Evolutionary conservation across 2,797 vertebrate species (phyloP), one percentile per base, ranked within the genome.

Genomic region (Neosilurus hyrtlii): DNA sequence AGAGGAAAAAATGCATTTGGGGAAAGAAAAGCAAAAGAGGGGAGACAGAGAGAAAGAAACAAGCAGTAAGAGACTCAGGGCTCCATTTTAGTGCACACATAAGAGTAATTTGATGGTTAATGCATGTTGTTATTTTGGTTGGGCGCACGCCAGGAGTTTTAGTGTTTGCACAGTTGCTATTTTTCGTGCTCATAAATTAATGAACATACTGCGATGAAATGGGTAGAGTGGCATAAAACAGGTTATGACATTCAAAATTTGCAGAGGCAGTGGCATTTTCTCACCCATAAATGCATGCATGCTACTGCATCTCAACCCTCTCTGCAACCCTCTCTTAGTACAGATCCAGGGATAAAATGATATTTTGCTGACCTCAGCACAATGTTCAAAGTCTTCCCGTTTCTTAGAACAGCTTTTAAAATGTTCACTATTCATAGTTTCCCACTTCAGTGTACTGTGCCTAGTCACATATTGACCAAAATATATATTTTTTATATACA

Each of bases 1-100:
- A 92, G 93, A 93, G 91, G 93, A 93, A 93, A 88, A 93, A 93
- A 91, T 92, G 90, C 92, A 92, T 91, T 90, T 92, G 74, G 91
- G 92, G 91, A 90, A 90, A 90, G 92, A 91, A 92, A 92, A 90
- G 85, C 54, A 22, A 26, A n/a, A 81, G 52, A 82, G 81, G 82
- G 75, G 37, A 71, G 18, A 84, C 70, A 56, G 49, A 63, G 65
- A 67, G 80, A 61, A 70, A 73, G 73, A 76, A 74, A 61, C 35
- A 77, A 43, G 79, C 86, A 83, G 80, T 82, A 54, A 51, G 43
- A 54, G 63, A 68, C n/a, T 14, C 16, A 71, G 68, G 30, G 74
- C 14, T 77, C 37, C 16, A 24, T 51, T 78, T 63, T 78, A 78
- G 59, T 26, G 37, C 37, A 63, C 61, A 62, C 75, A 65, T 26